These are phyloP conservation scores for Sipunculus nudus DNA, from an alignment of 2,888 invertebrate species.

Conservation along the genomic window DNA sequence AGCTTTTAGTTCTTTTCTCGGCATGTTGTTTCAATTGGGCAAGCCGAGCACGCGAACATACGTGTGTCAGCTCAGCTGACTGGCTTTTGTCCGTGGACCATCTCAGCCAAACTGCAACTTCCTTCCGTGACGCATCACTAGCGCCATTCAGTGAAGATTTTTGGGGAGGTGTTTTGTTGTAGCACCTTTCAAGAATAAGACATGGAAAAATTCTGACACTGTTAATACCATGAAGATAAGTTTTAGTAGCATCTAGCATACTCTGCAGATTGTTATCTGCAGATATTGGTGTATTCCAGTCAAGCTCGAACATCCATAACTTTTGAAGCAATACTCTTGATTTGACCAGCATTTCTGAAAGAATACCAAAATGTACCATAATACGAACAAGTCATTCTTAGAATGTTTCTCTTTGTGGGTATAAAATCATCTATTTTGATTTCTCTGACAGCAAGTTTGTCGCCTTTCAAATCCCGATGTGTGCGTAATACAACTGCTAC, in stretches of 20 bases:
- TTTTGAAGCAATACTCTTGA: slow-evolving; percentile 9
- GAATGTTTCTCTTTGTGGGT: slow-evolving; percentile 9
- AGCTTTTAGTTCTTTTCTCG: neutral
- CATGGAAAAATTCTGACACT: neutral
- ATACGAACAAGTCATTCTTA: slow-evolving; percentile 8
- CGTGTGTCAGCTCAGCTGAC: neutral
- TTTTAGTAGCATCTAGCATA: neutral
- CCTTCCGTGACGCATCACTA: slow-evolving; percentile 4
- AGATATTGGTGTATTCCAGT: slow-evolving; percentile 14
- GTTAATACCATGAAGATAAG: neutral
- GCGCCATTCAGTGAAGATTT: neutral
- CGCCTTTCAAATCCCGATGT: neutral
- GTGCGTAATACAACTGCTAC: neutral
- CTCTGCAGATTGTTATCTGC: slow-evolving; percentile 7
- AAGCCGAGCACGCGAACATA: neutral
- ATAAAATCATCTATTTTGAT: neutral
- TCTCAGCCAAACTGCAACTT: slow-evolving; percentile 3
- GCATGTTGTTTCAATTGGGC: slow-evolving; percentile 4
- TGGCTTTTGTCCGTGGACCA: neutral
- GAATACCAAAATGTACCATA: slow-evolving; percentile 8
- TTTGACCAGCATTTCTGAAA: neutral
- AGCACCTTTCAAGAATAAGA: neutral
- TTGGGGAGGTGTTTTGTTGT: neutral
- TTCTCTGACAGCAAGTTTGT: neutral
- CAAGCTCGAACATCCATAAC: slow-evolving; percentile 11